Evolutionary conservation across 2,113 vertebrate genomes (phyloP).

Genomic region (Notarius lentiginosus): DNA sequence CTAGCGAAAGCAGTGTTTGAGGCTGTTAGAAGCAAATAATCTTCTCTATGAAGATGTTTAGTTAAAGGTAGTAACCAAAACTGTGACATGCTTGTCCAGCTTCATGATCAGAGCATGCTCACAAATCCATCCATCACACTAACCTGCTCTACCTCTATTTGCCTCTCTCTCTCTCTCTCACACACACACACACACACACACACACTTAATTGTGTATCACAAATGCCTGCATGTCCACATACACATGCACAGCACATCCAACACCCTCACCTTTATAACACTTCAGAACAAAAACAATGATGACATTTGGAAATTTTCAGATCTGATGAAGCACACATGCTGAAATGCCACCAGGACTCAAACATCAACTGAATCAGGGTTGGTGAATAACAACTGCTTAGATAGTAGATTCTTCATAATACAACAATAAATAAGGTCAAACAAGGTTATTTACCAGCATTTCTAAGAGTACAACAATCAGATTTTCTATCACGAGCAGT

Average conservation of each 20-base stretch:
- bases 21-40: slow-evolving; percentile 4
- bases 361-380: neutral
- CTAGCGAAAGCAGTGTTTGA: slow-evolving; percentile 12
- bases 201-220: neutral
- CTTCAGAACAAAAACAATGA: neutral
- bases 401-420: neutral
- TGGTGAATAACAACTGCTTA: neutral
- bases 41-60: neutral
- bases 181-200: neutral
- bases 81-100: neutral
- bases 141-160: neutral
- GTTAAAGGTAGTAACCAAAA: neutral
- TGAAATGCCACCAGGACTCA: slow-evolving; percentile 16
- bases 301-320: slow-evolving; percentile 15
- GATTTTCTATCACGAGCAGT: neutral
- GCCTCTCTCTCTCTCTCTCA: neutral
- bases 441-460: neutral
- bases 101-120: neutral
- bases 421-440: neutral
- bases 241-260: neutral
- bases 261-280: neutral
- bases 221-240: neutral
- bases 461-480: neutral
- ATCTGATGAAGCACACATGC: slow-evolving; percentile 26
- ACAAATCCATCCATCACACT: neutral